Conservation (phyloP, 2,888 invertebrate species). For the Eupithecia abbreviata region DNA sequence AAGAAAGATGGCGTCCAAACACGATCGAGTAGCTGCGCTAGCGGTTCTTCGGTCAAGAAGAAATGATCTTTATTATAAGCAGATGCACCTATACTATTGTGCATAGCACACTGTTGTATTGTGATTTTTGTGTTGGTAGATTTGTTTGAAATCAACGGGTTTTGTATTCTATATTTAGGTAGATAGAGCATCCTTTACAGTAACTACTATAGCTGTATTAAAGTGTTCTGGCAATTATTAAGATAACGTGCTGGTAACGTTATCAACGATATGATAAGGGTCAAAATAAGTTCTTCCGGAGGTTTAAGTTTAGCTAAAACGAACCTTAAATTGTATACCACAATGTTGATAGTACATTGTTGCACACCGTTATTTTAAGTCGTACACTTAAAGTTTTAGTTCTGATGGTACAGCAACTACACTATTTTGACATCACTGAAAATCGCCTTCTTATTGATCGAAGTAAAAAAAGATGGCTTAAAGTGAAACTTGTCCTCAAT, state of each 20-base stretch:
- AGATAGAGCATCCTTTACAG: background rate
- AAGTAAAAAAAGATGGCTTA: background rate
- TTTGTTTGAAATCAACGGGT: conserved; percentile 45
- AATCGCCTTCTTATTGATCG: background rate
- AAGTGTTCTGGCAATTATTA: background rate
- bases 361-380: background rate
- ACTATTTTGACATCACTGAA: background rate
- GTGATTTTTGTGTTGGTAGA: conserved; percentile 53
- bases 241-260: background rate
- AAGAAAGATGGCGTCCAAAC: conserved; percentile 80
- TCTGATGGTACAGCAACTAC: background rate
- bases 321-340: background rate
- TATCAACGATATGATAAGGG: background rate
- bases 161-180: conserved; percentile 17
- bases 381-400: background rate
- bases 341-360: background rate
- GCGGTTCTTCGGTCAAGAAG: conserved; percentile 75
- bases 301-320: background rate
- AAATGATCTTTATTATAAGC: conserved; percentile 74
- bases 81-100: conserved; percentile 53
- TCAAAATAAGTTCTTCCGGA: background rate
- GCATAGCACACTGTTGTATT: conserved; percentile 60
- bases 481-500: no score
- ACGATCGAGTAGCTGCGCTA: conserved; percentile 75
- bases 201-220: background rate